Conservation (phyloP, 2,797 vertebrate species). For the Carapus acus region DNA sequence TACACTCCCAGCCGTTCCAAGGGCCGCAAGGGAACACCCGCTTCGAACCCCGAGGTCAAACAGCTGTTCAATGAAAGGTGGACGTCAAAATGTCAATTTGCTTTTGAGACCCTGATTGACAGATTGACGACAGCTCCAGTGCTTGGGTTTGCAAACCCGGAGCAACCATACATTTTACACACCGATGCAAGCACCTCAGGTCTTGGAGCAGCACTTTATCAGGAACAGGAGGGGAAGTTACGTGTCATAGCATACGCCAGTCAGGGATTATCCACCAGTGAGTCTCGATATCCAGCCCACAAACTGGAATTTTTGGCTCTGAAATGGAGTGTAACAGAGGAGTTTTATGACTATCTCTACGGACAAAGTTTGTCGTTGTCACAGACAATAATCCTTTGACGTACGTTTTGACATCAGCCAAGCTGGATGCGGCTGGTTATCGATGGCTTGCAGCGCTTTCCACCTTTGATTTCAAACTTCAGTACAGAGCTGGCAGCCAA, state of each 20-base stretch:
- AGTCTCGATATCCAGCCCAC: neutral
- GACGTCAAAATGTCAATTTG: too few species aligned
- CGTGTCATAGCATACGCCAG: neutral
- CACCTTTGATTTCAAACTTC: neutral
- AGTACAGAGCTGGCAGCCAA: slow-evolving; percentile 13
- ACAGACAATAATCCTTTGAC: too few species aligned
- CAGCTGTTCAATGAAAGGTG: too few species aligned
- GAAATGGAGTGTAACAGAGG: neutral
- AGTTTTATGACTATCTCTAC: neutral
- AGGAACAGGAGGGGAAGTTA: neutral
- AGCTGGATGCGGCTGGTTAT: slow-evolving; percentile 1
- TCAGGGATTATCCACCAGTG: slow-evolving; percentile 6
- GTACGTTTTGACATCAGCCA: neutral
- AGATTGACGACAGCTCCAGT: neutral
- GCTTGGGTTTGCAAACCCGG: neutral
- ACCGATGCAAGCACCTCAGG: neutral
- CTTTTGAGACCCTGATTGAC: too few species aligned
- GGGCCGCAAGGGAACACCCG: too few species aligned
- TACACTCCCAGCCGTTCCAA: too few species aligned
- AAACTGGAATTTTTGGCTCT: slow-evolving; percentile 2
- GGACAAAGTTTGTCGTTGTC: neutral
- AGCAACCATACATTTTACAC: neutral
- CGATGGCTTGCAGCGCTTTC: slow-evolving; percentile 11
- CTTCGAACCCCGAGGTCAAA: too few species aligned
- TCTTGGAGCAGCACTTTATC: neutral